phyloP scores from a whole-genome alignment of 2,888 invertebrate species.

The Pseudanteris insignis region DNA sequence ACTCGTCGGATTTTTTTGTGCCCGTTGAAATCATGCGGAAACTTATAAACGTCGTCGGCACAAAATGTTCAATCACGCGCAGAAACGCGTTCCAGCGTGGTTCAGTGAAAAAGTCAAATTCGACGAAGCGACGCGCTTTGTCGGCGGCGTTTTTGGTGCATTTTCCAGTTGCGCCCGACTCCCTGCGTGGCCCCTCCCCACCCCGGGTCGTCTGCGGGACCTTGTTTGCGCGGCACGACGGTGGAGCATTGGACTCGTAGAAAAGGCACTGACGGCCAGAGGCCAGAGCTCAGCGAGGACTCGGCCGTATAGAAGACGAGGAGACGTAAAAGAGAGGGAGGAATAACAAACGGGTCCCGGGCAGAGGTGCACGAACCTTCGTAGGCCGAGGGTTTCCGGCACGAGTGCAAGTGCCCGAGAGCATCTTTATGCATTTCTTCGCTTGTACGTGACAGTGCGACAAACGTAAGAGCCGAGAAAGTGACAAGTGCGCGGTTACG shows the following conservation, averaged over 20 bases:
- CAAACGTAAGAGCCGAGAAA: constrained; percentile 29
- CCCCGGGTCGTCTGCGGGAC: constrained; percentile 5
- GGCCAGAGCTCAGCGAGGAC: constrained; percentile 17
- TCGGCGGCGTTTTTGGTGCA: constrained; percentile 27
- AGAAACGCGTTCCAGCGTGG: constrained; percentile 12
- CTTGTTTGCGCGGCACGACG: constrained; percentile 22
- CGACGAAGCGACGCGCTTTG: constrained; percentile 28
- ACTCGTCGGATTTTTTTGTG: no score
- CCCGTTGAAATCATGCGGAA: constrained; percentile 25
- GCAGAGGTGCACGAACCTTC: constrained; percentile 43
- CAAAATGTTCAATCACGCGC: constrained; percentile 28
- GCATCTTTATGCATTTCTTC: constrained; percentile 35
- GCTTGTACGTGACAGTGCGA: constrained; percentile 29
- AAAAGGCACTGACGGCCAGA: constrained; percentile 37
- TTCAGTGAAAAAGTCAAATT: constrained; percentile 35
- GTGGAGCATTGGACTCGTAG: constrained; percentile 39
- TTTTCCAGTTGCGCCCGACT: constrained; percentile 15
- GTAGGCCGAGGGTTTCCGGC: constrained; percentile 41
- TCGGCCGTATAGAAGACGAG: constrained; percentile 24
- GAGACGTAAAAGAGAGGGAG: constrained; percentile 30
- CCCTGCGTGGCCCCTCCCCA: neutral
- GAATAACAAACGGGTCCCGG: constrained; percentile 38
- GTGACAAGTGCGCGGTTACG: constrained; percentile 24
- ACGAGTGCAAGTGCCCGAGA: no score
- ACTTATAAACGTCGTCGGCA: constrained; percentile 15